These are phyloP conservation scores for Mesorhabditis spiculigera DNA, from an alignment of 2,888 invertebrate species.

Conservation along the genomic window DNA sequence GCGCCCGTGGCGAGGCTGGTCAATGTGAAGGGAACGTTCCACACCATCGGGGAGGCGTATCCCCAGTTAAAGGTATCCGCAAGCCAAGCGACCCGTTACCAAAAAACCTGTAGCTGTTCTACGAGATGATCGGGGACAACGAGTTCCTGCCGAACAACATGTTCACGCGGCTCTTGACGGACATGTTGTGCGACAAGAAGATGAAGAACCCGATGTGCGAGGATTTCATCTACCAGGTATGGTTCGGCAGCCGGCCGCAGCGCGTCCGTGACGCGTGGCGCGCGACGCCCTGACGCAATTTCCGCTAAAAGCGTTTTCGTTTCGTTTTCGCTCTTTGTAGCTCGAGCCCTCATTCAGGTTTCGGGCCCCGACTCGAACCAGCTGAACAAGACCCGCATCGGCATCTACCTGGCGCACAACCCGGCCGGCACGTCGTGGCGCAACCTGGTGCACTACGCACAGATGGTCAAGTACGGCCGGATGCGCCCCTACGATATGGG, in stretches of 20 bases:
- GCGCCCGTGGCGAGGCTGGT: slow-evolving; percentile 51
- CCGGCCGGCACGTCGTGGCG: slow-evolving; percentile 48
- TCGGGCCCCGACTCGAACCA: slow-evolving; percentile 54
- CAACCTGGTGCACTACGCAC: slow-evolving; percentile 47
- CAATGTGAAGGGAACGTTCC: slow-evolving; percentile 36
- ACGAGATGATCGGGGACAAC: slow-evolving; percentile 47
- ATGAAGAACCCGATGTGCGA: slow-evolving; percentile 47
- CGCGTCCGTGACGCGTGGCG: too few relatives aligned
- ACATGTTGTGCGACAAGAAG: slow-evolving; percentile 43
- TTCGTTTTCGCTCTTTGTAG: too few relatives aligned
- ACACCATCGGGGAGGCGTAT: slow-evolving; percentile 40
- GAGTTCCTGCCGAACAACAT: slow-evolving; percentile 54
- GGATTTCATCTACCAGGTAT: slow-evolving; percentile 36
- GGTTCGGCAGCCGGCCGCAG: too few relatives aligned
- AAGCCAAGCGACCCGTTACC: not conserved
- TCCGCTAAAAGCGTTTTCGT: too few relatives aligned
- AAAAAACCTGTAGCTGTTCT: slow-evolving; percentile 34
- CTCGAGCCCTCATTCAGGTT: slow-evolving; percentile 21
- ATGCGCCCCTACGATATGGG: slow-evolving; percentile 42
- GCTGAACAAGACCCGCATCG: slow-evolving; percentile 52
- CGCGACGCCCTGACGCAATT: too few relatives aligned
- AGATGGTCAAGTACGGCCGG: slow-evolving; percentile 45
- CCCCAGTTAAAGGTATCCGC: slow-evolving; percentile 35
- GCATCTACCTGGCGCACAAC: slow-evolving; percentile 53
- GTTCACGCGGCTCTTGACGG: slow-evolving; percentile 46